A percentile compares a stretch with the other conserved stretches of the same genome.
These are phyloP conservation scores for Aphaenogaster floridana DNA, from an alignment of 1,140 invertebrate species.

Conservation along the genomic window DNA sequence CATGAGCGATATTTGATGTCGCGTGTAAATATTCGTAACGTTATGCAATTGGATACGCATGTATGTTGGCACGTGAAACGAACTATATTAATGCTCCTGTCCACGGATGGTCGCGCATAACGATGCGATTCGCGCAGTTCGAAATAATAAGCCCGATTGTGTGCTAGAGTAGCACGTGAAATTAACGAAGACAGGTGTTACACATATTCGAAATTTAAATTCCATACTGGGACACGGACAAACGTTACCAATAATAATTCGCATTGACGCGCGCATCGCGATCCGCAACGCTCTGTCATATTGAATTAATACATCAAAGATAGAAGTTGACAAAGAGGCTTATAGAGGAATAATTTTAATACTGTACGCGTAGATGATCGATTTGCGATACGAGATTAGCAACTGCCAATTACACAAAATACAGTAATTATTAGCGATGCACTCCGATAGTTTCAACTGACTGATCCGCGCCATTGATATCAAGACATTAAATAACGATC, in stretches of 20 bases:
- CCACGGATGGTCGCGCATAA: conserved; percentile 48
- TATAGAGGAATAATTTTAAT: conserved; percentile 41
- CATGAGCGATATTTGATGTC: conserved; percentile 30
- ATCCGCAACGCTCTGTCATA: conserved; percentile 28
- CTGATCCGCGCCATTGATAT: background rate
- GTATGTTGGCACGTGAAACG: conserved; percentile 1
- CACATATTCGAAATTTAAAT: conserved; percentile 29
- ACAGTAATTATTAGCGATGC: conserved; percentile 2
- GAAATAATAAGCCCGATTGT: conserved; percentile 49
- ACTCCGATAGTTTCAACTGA: background rate
- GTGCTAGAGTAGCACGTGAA: conserved; percentile 6
- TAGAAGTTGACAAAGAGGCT: conserved; percentile 23
- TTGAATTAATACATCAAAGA: conserved; percentile 42
- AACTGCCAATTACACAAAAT: background rate
- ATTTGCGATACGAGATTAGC: conserved; percentile 8
- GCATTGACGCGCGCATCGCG: conserved; percentile 11
- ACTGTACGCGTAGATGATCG: background rate
- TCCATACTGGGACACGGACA: background rate
- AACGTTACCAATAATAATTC: conserved; percentile 37
- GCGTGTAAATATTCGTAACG: conserved; percentile 50
- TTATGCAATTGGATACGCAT: conserved; percentile 21
- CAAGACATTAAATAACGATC: background rate
- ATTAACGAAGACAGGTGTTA: conserved; percentile 57
- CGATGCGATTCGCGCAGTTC: conserved; percentile 34
- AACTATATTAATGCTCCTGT: conserved; percentile 44